Conservation (phyloP, 2,888 invertebrate species). For the Caenorhabditis sp. region DNA sequence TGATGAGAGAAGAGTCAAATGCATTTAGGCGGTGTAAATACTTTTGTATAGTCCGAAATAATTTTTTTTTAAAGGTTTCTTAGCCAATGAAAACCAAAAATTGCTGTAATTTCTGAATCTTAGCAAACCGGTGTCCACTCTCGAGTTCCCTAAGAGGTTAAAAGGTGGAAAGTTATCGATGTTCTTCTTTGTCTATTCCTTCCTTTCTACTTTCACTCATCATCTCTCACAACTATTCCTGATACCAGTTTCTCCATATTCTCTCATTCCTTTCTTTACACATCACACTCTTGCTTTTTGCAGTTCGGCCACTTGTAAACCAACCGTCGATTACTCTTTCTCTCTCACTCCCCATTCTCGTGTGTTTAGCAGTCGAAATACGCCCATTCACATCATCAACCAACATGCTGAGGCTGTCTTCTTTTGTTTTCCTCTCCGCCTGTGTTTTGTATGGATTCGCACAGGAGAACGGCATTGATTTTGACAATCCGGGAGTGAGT, state of each 20-base stretch:
- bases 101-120: too few species aligned
- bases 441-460: constrained; percentile 15
- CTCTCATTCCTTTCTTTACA: constrained; percentile 25
- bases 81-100: too few species aligned
- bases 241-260: constrained; percentile 37
- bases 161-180: constrained; percentile 12
- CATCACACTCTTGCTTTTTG: constrained; percentile 38
- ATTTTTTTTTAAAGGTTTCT: too few species aligned
- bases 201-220: constrained; percentile 46
- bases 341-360: too few species aligned
- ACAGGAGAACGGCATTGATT: constrained; percentile 56
- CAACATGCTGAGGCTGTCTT: constrained; percentile 47
- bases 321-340: constrained; percentile 13
- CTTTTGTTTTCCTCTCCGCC: not conserved
- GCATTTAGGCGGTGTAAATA: too few species aligned
- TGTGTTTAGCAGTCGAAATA: too few species aligned
- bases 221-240: constrained; percentile 31
- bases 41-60: too few species aligned
- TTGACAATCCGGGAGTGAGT: constrained; percentile 60
- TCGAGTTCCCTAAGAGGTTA: constrained; percentile 7
- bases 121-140: too few species aligned
- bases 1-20: too few species aligned
- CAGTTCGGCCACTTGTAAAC: constrained; percentile 48
- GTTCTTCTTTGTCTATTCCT: constrained; percentile 7
- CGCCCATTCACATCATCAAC: too few species aligned